Conservation (phyloP, 2,113 vertebrate species). For the Gadus macrocephalus region DNA sequence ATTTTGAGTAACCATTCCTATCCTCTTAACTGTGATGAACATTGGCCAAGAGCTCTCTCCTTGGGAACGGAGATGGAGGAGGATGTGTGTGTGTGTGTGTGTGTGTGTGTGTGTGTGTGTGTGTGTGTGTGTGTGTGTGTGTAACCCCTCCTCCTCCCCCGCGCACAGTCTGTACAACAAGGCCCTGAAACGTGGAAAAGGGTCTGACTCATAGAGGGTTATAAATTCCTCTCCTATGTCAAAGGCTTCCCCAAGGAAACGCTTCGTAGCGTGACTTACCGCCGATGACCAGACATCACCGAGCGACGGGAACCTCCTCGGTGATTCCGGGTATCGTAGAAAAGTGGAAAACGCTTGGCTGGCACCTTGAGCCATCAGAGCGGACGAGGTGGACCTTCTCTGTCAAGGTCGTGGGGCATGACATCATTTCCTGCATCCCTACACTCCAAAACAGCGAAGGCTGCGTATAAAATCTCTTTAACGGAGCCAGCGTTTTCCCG, state of each 20-base stretch:
- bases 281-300: slow-evolving; percentile 22
- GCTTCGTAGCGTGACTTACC: slow-evolving; percentile 22
- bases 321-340: too few relatives aligned
- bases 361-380: too few relatives aligned
- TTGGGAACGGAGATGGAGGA: too few relatives aligned
- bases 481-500: slow-evolving; percentile 15
- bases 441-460: too few relatives aligned
- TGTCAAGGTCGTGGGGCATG: too few relatives aligned
- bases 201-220: slow-evolving; percentile 58
- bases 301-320: slow-evolving; percentile 4
- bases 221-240: slow-evolving; percentile 62
- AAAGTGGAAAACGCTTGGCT: too few relatives aligned
- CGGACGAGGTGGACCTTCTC: too few relatives aligned
- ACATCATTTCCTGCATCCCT: too few relatives aligned
- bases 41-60: too few relatives aligned
- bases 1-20: too few relatives aligned
- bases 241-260: slow-evolving; percentile 62
- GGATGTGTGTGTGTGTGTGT: neutral
- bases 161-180: slow-evolving; percentile 39
- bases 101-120: neutral
- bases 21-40: slow-evolving; percentile 18
- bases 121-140: neutral
- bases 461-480: too few relatives aligned
- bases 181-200: slow-evolving; percentile 55
- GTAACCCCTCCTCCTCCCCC: neutral